Evolutionary conservation across 2,888 invertebrate species (phyloP), one percentile per base, ranked within the genome.

Genomic region (Shargacucullia verbasci): DNA sequence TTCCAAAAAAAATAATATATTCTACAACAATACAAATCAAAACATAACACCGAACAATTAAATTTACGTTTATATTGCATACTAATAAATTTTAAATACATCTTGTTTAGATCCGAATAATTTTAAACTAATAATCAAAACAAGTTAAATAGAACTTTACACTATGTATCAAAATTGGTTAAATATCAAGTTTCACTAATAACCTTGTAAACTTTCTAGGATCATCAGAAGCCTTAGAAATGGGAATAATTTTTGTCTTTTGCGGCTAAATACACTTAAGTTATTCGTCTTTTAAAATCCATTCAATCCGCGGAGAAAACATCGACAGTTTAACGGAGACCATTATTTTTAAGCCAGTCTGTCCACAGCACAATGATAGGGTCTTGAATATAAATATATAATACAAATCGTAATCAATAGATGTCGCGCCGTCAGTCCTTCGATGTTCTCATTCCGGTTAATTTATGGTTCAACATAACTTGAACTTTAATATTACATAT

Each of bases 1-100:
- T 66, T 64, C 44, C 31, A 59, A 57, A 60, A 13, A n/a, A 57
- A 55, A 59, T 59, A 59, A 57, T 41, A 12, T 45, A 53, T 50
- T 40, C 38, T 43, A 38, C 29, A 65, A 55, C 37, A 66, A 31
- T 29, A 58, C 15, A 40, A 38, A 48, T 9, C 34, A 66, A 53
- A 54, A 52, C 59, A 40, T 37, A 49, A 59, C 63, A 58, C 47
- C 14, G 1, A 49, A 49, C 20, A 47, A n/a, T 44, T 44, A 33
- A 29, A 47, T 41, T 31, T 49, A 60, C 37, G 31, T 43, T 45
- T 38, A 34, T 37, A 57, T 40, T 29, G 12, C 15, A 47, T 33
- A 27, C 33, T 53, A 43, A 41, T 25, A 37, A 10, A 35, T 37
- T 40, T 49, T 40, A 41, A 25, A 48, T 40, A 61, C 20, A 25